Evolutionary conservation across 1,140 invertebrate genomes (phyloP).

Genomic region (Akabosia matsudoensis): DNA sequence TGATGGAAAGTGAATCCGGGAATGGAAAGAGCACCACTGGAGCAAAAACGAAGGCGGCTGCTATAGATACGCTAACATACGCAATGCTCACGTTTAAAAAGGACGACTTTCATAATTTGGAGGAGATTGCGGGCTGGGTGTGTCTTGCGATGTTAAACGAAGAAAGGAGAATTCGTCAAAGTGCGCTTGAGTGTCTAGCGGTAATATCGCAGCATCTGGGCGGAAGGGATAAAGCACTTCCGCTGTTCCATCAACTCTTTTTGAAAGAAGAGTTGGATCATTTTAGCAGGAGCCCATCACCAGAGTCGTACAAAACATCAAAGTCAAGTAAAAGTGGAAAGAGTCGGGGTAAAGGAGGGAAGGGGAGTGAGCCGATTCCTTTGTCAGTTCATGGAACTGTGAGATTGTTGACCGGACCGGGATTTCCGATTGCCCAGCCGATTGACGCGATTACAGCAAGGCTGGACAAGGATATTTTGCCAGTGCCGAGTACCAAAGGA

Average conservation of each 20-base stretch:
- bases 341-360: background rate
- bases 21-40: background rate
- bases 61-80: conserved; percentile 18
- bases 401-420: background rate
- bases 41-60: conserved; percentile 11
- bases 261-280: conserved; percentile 11
- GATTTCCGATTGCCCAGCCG: conserved; percentile 3
- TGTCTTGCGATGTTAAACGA: background rate
- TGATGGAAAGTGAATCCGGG: conserved; percentile 14
- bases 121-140: conserved; percentile 24
- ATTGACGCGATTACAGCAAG: background rate
- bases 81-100: conserved; percentile 14
- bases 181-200: conserved; percentile 8
- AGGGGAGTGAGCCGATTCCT: background rate
- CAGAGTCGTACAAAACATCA: background rate
- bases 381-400: background rate
- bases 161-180: background rate
- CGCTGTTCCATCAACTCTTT: background rate
- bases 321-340: background rate
- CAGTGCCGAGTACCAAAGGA: conserved; percentile 11
- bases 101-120: conserved; percentile 18
- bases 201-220: background rate
- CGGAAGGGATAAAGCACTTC: background rate
- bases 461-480: background rate
- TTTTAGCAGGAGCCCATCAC: conserved; percentile 6